Percentiles rank a stretch among this genome's conserved stretches.
These are phyloP conservation scores for Bombus sibiricus DNA, from an alignment of 1,140 invertebrate genomes.

Conservation along the genomic window DNA sequence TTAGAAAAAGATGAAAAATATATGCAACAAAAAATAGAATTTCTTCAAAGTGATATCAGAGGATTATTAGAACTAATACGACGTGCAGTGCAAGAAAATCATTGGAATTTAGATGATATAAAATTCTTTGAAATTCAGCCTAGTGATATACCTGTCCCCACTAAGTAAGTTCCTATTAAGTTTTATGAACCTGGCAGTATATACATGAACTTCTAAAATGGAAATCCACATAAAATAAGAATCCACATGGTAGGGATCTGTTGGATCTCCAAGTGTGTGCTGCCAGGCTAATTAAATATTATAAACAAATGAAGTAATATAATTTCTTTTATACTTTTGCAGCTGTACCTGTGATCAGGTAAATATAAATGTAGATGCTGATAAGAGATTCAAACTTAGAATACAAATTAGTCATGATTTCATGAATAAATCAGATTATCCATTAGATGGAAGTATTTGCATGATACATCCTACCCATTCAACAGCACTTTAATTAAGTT, in stretches of 20 bases:
- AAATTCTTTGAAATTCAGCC: conserved; percentile 74
- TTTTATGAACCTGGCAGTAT: too few relatives aligned
- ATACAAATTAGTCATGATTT: conserved; percentile 58
- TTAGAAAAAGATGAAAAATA: conserved; percentile 70
- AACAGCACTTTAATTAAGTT: conserved; percentile 25
- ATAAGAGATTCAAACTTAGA: conserved; percentile 65
- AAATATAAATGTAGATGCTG: conserved; percentile 66
- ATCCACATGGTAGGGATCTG: too few relatives aligned
- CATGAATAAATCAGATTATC: conserved; percentile 40
- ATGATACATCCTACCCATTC: conserved; percentile 30
- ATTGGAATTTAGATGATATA: conserved; percentile 77
- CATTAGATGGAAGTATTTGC: conserved; percentile 37
- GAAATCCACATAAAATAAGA: too few relatives aligned
- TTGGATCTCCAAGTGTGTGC: too few relatives aligned
- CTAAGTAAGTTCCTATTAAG: conserved; percentile 65
- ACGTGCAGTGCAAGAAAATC: conserved; percentile 72
- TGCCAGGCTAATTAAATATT: not conserved
- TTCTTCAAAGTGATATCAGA: conserved; percentile 77
- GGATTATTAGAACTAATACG: conserved; percentile 77
- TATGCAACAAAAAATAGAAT: conserved; percentile 72
- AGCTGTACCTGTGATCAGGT: conserved; percentile 72
- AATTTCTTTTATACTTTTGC: conserved; percentile 62
- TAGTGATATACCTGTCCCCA: conserved; percentile 68
- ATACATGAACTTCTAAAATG: too few relatives aligned
- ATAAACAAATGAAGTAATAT: not conserved